A percentile compares a stretch with the other conserved stretches of the same genome.
Conservation (phyloP, 2,113 vertebrate species). For the Pachycephala philippinensis region DNA sequence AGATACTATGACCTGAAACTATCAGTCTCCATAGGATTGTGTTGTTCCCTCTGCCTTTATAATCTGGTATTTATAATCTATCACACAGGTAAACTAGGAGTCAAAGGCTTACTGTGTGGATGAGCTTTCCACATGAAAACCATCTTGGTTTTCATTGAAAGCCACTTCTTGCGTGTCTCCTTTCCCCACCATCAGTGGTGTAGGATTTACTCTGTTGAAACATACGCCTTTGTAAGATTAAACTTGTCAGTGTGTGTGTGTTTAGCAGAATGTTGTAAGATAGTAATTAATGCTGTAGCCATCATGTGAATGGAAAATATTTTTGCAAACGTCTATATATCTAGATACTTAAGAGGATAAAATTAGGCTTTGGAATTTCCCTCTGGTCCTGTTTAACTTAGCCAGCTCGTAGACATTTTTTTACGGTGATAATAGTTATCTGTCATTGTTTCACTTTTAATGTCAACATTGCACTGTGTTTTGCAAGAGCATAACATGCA, state of each 20-base stretch:
- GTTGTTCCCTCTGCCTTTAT: neutral
- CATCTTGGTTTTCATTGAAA: neutral
- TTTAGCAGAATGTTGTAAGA: conserved; percentile 3
- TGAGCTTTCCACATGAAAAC: neutral
- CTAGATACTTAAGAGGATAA: conserved; percentile 38
- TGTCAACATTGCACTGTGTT: neutral
- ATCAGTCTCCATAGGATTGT: neutral
- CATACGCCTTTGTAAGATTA: neutral
- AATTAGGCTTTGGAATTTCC: conserved; percentile 54
- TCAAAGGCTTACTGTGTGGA: neutral
- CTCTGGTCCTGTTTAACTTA: neutral
- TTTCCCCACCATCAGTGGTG: neutral
- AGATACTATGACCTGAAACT: neutral
- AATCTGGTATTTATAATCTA: neutral
- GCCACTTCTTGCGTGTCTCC: neutral
- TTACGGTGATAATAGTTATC: conserved; percentile 1
- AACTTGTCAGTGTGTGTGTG: neutral
- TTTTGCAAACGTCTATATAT: conserved; percentile 28
- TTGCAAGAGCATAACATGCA: neutral
- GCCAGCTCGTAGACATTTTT: neutral
- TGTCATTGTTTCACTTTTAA: neutral
- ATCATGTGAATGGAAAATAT: conserved; percentile 41
- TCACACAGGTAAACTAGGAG: neutral
- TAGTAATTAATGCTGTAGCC: conserved; percentile 2
- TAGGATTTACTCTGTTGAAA: neutral